Base-by-base conservation (phyloP, 2,888 invertebrate genomes). In the Nomada lathburiana region DNA sequence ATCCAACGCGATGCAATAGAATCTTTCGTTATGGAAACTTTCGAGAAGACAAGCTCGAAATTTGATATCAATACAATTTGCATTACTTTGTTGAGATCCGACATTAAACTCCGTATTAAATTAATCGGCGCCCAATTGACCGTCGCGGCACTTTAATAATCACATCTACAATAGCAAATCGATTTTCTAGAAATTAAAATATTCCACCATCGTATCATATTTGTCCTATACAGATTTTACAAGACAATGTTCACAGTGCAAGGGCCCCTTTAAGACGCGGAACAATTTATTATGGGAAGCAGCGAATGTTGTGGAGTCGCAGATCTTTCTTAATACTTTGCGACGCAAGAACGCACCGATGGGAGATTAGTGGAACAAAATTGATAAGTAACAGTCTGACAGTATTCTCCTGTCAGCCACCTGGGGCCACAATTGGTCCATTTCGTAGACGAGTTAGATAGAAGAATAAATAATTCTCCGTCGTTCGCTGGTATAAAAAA, bases 291-390 rank as follows among this genome's bases (percentile, higher is more conserved):
- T 85, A 84, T 77, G 82, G 82, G 71, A 76, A 82, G 67, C 80
- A 82, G 83, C 59, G 74, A 76, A 80, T 76, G 80, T 83, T 80
- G 81, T 68, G 64, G 74, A 80, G 80, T 88, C 85, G 80, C 67
- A 86, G 80, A 81, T 82, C 78, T 73, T 68, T 65, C 68, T 86
- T 86, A 86, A 90, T 90, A 88, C 89, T 90, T 91, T 86, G 85
- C 81, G 83, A 89, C 85, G 85, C 88, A 89, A 90, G 90, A 88
- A 89, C 89, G 91, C 90, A 89, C 91, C 91, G 91, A 91, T 92
- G 92, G 90, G 90, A 91, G 92, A 92, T 93, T 92, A 92, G 91
- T 85, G 86, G 87, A 89, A 87, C 82, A 88, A 92, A 92, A 93
- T 92, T 92, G 92, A 92, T 92, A 91, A 90, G 89, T 84, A 82